Base-by-base conservation (phyloP, 2,113 vertebrate species). In the Lamprotornis superbus region DNA sequence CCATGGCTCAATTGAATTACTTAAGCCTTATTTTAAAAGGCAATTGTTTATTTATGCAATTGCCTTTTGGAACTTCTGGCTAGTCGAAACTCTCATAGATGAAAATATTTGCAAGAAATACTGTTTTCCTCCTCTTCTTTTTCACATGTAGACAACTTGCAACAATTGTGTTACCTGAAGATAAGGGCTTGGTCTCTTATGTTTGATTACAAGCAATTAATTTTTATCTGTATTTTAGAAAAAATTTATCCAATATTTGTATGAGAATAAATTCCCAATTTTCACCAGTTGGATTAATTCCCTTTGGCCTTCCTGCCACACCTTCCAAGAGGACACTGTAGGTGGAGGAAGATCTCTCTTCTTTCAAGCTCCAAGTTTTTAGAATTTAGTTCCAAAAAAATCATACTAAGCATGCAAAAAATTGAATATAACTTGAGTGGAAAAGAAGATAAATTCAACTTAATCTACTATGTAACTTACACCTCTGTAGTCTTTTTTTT, bases 1-100 rank as follows among this genome's bases (percentile, higher is more conserved):
- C 79, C 57, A 86, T 75, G 57, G 84, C 91, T 95, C 94, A 84
- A 15, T 47, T 95, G 91, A 95, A 96, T 94, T 95, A 93, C 92
- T 87, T 93, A 90, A 60, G 37, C 78, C 52, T 86, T 89, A 68
- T 71, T 95, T 94, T 85, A 83, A 94, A 96, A 89, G 69, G 39
- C 37, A 93, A 55, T 94, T 97, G 87, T 97, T 95, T 97, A 95
- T 96, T 96, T 97, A 95, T 90, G 68, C 82, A 95, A 91, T 91
- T 84, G 69, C 88, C 77, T 91, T 56, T 46, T 77, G 69, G 70
- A 97, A 93, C 31, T 89, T 89, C 52, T 94, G 69, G 31, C 44
- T 83, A 55, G 63, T 14, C 94, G 59, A 82, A 94, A 83, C 52
- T 87, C 39, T 65, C 31, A 22, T 5, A 80, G 55, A 60, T 69